Conservation (phyloP, 1,140 invertebrate genomes). For the Hycleus phaleratus region DNA sequence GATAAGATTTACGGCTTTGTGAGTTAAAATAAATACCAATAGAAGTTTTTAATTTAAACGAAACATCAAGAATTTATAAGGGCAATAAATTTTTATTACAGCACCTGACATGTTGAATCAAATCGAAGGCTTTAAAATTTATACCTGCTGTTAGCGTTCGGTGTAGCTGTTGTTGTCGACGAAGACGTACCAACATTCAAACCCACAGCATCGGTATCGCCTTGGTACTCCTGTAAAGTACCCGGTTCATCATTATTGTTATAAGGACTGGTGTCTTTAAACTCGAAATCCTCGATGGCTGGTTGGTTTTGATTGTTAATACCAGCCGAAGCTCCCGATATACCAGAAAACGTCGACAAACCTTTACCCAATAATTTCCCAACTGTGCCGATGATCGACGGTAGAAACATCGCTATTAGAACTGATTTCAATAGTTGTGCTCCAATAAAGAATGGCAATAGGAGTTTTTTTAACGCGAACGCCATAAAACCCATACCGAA, state of each 20-base stretch:
- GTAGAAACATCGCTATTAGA: conserved; percentile 70
- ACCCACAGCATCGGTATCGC: conserved; percentile 13
- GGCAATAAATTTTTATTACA: too few species aligned
- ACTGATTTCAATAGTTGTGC: conserved; percentile 72
- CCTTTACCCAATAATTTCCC: conserved; percentile 77
- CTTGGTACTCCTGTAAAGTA: conserved; percentile 20
- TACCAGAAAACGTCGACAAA: conserved; percentile 41
- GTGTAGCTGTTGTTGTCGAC: conserved; percentile 24
- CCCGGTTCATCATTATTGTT: conserved; percentile 21
- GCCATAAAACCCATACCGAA: conserved; percentile 65
- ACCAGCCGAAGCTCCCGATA: conserved; percentile 45
- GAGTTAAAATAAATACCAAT: too few species aligned
- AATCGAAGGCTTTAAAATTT: background rate
- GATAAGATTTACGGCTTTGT: too few species aligned
- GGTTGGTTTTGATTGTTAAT: conserved; percentile 24
- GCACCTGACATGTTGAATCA: too few species aligned
- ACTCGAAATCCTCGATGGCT: conserved; percentile 57
- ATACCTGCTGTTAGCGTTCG: conserved; percentile 25
- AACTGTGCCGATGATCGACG: conserved; percentile 70
- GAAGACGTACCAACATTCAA: conserved; percentile 18
- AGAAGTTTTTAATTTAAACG: too few species aligned
- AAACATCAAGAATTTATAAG: too few species aligned
- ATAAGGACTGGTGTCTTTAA: conserved; percentile 48
- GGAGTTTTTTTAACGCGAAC: conserved; percentile 70
- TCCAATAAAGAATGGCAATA: conserved; percentile 68